Conservation (phyloP, 2,888 invertebrate species). For the Orgyia antiqua region DNA sequence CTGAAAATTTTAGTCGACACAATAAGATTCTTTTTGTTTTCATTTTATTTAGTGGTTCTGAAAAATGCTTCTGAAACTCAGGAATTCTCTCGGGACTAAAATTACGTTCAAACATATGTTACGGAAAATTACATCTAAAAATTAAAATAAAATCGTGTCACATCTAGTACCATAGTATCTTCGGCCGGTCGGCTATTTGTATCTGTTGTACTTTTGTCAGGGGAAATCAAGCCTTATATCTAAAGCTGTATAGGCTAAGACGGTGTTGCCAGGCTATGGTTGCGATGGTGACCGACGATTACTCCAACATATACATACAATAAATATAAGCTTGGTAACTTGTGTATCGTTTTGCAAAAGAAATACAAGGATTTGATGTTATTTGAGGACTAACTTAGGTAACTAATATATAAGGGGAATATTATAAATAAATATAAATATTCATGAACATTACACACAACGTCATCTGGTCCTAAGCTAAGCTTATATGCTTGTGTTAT, state of each 20-base stretch:
- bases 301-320: constrained; percentile 25
- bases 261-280: constrained; percentile 63
- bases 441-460: too few relatives aligned
- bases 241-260: constrained; percentile 51
- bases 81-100: too few relatives aligned
- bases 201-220: constrained; percentile 58
- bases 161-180: constrained; percentile 18
- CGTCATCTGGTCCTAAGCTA: too few relatives aligned
- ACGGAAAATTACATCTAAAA: too few relatives aligned
- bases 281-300: constrained; percentile 63
- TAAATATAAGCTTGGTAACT: constrained; percentile 18
- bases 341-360: constrained; percentile 17
- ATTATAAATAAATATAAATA: too few relatives aligned
- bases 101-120: too few relatives aligned
- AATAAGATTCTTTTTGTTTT: too few relatives aligned
- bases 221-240: constrained; percentile 66
- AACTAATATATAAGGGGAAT: background rate
- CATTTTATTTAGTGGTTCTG: too few relatives aligned
- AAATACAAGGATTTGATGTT: constrained; percentile 10
- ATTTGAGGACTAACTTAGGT: constrained; percentile 3
- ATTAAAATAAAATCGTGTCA: too few relatives aligned
- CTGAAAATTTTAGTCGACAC: too few relatives aligned
- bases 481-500: too few relatives aligned
- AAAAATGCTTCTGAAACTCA: too few relatives aligned
- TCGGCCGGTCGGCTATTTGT: constrained; percentile 49